Conservation (phyloP, 2,113 vertebrate genomes). For the Upupa epops region DNA sequence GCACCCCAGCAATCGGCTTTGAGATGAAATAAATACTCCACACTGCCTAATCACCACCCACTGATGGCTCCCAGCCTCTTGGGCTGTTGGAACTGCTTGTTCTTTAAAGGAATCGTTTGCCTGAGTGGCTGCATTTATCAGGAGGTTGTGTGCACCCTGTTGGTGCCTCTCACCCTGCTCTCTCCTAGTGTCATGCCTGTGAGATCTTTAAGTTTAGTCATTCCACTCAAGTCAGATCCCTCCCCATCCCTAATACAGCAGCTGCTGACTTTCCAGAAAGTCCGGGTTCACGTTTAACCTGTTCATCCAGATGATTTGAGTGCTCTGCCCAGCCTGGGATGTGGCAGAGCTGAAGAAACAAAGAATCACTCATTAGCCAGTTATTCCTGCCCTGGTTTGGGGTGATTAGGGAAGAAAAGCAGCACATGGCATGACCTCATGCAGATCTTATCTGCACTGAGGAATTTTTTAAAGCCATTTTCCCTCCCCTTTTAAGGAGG, state of each 20-base stretch:
- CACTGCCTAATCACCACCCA: not conserved
- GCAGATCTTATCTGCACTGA: conserved; percentile 25
- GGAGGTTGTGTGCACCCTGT: not conserved
- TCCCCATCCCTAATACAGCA: not conserved
- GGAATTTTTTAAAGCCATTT: conserved; percentile 25
- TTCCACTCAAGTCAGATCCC: not conserved
- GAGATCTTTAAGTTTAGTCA: not conserved
- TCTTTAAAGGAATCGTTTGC: not conserved
- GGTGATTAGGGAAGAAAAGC: conserved; percentile 30
- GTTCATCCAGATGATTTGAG: conserved; percentile 33
- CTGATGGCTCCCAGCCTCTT: not conserved
- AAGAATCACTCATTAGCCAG: conserved; percentile 26
- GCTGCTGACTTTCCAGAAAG: not conserved
- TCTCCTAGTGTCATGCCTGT: not conserved
- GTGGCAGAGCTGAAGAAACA: conserved; percentile 30
- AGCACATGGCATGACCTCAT: conserved; percentile 33
- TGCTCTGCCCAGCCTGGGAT: not conserved
- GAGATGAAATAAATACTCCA: not conserved
- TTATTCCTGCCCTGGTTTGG: not conserved
- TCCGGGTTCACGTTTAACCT: not conserved
- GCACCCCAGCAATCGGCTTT: not conserved
- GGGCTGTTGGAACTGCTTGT: not conserved
- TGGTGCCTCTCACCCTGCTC: not conserved
- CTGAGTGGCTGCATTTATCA: not conserved
- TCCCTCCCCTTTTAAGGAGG: not conserved